These are phyloP conservation scores for Drosophila anomelani DNA, from an alignment of 2,888 invertebrate species.

Conservation along the genomic window DNA sequence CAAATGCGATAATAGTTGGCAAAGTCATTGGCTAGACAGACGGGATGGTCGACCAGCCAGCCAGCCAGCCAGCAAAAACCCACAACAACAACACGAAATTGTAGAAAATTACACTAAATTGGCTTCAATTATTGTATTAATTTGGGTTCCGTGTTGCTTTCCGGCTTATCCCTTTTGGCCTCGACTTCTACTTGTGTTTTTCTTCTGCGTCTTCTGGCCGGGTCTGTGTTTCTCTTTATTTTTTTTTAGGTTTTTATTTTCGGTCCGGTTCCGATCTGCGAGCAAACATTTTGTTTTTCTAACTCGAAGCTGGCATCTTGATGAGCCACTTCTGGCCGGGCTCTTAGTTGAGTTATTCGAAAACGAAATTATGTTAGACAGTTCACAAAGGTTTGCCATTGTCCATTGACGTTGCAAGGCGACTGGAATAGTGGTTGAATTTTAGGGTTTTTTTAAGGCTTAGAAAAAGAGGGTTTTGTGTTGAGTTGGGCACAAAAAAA, in stretches of 20 bases:
- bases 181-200: slow-evolving; percentile 18
- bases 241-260: slow-evolving; percentile 2
- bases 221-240: slow-evolving; percentile 21
- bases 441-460: background rate
- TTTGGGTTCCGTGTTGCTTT: slow-evolving; percentile 84
- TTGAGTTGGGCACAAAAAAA: background rate
- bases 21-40: slow-evolving; percentile 72
- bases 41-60: slow-evolving; percentile 8
- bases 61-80: slow-evolving; percentile 41
- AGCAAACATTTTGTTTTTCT: slow-evolving; percentile 75
- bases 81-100: slow-evolving; percentile 69
- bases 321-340: slow-evolving; percentile 59
- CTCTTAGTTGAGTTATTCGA: slow-evolving; percentile 75
- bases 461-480: background rate
- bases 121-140: slow-evolving; percentile 85
- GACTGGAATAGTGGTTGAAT: slow-evolving; percentile 14
- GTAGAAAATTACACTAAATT: slow-evolving; percentile 84
- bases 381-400: slow-evolving; percentile 43
- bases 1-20: slow-evolving; percentile 79
- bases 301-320: slow-evolving; percentile 73
- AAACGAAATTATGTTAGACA: slow-evolving; percentile 76
- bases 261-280: slow-evolving; percentile 37
- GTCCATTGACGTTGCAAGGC: slow-evolving; percentile 39
- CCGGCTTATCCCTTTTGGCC: slow-evolving; percentile 81
- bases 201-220: slow-evolving; percentile 49